Conservation (phyloP, 2,797 vertebrate species). For the Semaprochilodus insignis region DNA sequence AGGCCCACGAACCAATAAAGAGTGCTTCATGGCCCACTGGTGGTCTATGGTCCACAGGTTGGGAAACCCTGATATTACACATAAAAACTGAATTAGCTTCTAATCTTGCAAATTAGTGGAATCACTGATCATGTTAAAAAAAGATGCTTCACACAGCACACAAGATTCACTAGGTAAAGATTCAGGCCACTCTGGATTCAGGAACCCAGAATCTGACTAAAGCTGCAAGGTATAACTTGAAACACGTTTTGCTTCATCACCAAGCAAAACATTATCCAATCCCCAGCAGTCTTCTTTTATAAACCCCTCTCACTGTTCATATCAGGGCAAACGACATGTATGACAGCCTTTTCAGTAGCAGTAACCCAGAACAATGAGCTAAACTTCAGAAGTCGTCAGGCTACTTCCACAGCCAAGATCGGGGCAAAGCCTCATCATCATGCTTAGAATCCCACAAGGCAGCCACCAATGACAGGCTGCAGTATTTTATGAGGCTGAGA, state of each 20-base stretch:
- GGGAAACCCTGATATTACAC: too few species aligned
- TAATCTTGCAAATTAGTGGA: too few species aligned
- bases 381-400: not conserved
- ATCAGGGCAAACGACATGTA: not conserved
- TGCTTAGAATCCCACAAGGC: not conserved
- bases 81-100: too few species aligned
- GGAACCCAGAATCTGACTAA: too few species aligned
- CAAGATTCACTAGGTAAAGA: too few species aligned
- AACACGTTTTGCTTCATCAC: not conserved
- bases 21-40: too few species aligned
- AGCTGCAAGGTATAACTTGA: not conserved
- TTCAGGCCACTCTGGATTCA: too few species aligned
- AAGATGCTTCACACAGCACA: too few species aligned
- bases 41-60: too few species aligned
- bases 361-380: not conserved
- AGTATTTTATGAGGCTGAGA: slow-evolving; percentile 13
- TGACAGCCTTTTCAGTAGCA: not conserved
- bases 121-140: too few species aligned
- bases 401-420: slow-evolving; percentile 30
- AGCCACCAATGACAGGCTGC: not conserved
- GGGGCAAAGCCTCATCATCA: not conserved
- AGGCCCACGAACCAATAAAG: too few species aligned
- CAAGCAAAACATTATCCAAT: not conserved
- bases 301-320: not conserved
- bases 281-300: not conserved